phyloP scores from a whole-genome alignment of 2,888 invertebrate species.

The Flabesymbios commensalis region DNA sequence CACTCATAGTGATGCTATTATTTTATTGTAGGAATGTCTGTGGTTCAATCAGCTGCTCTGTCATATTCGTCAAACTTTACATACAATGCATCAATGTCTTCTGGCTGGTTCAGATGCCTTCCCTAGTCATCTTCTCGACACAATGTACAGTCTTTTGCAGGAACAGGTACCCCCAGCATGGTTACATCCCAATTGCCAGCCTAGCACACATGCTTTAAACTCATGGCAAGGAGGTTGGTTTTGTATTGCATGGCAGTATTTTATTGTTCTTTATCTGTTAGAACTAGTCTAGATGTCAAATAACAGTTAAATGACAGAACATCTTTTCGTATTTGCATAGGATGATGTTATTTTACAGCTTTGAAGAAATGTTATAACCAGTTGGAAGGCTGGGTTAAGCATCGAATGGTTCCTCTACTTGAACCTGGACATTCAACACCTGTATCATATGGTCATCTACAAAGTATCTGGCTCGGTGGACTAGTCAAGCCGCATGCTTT shows the following conservation, averaged over 20 bases:
- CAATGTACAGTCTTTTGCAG: conserved; percentile 47
- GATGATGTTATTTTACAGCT: conserved; percentile 37
- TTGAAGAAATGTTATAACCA: conserved; percentile 49
- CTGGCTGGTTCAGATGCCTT: conserved; percentile 51
- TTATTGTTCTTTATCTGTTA: no score
- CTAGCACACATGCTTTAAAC: conserved; percentile 53
- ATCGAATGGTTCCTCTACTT: conserved; percentile 52
- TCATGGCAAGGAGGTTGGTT: conserved; percentile 55
- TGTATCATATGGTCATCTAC: conserved; percentile 45
- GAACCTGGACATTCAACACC: conserved; percentile 34
- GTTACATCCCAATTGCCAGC: conserved; percentile 56
- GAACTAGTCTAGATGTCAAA: no score
- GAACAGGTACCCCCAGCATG: conserved; percentile 56
- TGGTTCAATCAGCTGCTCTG: conserved; percentile 55
- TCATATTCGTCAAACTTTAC: conserved; percentile 52
- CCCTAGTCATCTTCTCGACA: conserved; percentile 39
- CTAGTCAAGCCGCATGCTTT: conserved; percentile 56
- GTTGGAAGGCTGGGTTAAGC: conserved; percentile 49
- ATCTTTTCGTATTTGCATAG: background rate
- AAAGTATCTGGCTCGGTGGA: conserved; percentile 56
- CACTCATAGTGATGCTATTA: background rate
- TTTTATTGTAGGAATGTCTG: conserved; percentile 50
- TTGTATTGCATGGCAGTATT: no score
- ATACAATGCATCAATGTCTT: conserved; percentile 45
- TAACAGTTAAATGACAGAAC: background rate